Evolutionary conservation across 2,797 vertebrate species (phyloP).

Genomic region (Oceanodroma leucorhoa): DNA sequence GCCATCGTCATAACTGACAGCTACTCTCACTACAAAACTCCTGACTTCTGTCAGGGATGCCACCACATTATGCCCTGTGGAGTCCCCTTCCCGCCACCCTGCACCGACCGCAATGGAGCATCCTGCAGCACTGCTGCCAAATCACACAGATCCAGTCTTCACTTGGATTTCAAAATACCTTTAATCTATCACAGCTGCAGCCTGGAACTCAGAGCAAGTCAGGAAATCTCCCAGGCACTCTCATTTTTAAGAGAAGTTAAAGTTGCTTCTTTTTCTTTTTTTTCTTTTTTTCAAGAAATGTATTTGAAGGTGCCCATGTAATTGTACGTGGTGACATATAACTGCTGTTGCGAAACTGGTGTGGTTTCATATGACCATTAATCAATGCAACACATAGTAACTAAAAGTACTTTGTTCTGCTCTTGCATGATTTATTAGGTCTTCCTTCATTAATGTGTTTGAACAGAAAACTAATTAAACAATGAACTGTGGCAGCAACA

Average conservation of each 20-base stretch:
- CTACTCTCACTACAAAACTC: background rate
- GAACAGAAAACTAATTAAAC: conserved; percentile 80
- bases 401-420: conserved; percentile 64
- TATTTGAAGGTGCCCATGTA: conserved; percentile 60
- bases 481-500: conserved; percentile 63
- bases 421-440: conserved; percentile 72
- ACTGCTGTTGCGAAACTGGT: conserved; percentile 10
- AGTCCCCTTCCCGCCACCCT: background rate
- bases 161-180: background rate
- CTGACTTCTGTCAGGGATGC: background rate
- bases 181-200: background rate
- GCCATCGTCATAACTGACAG: background rate
- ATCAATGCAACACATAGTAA: conserved; percentile 74
- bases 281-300: background rate
- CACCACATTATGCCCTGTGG: background rate
- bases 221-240: background rate
- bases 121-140: background rate
- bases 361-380: conserved; percentile 59
- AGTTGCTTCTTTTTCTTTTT: rapidly evolving
- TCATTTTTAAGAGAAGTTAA: background rate
- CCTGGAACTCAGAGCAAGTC: background rate
- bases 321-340: background rate
- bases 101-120: background rate
- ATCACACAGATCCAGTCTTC: background rate
- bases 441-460: conserved; percentile 75